These are phyloP conservation scores for Pollachius pollachius DNA, from an alignment of 2,113 vertebrate genomes.

Conservation along the genomic window DNA sequence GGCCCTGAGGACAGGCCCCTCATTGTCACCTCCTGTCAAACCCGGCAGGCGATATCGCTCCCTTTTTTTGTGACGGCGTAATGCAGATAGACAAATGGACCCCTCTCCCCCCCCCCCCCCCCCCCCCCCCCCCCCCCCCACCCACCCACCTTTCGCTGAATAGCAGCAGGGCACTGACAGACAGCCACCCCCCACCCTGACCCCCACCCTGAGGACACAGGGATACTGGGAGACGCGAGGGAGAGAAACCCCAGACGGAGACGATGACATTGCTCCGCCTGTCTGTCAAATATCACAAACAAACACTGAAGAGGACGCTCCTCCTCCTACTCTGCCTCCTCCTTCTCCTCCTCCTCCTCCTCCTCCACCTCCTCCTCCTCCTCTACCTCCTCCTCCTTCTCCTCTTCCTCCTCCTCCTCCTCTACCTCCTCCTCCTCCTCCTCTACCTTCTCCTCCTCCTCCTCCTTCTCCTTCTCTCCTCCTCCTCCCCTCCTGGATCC, in stretches of 20 bases:
- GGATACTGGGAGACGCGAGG: conserved; percentile 4
- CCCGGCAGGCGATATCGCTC: conserved; percentile 32
- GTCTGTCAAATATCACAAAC: conserved; percentile 14
- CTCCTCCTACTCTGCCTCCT: background rate
- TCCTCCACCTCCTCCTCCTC: too few species aligned
- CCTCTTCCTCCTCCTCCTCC: too few species aligned
- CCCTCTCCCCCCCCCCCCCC: conserved; percentile 12
- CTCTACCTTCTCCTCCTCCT: too few species aligned
- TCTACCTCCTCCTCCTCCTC: too few species aligned
- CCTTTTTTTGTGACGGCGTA: conserved; percentile 10
- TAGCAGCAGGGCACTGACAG: conserved; percentile 8
- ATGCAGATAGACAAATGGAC: conserved; percentile 29
- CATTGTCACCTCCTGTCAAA: conserved; percentile 42
- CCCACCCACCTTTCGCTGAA: background rate
- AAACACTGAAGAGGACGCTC: background rate
- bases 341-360: too few species aligned
- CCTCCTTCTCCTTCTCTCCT: background rate
- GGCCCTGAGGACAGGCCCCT: conserved; percentile 23
- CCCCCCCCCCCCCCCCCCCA: background rate
- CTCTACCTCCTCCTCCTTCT: too few species aligned
- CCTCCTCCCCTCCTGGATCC: too few species aligned
- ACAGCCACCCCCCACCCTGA: conserved; percentile 6
- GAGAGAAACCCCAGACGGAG: background rate
- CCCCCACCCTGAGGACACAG: conserved; percentile 18
- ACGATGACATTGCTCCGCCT: conserved; percentile 17